Evolutionary conservation across 2,888 invertebrate species (phyloP).

Genomic region (Pyrochroa serraticornis): DNA sequence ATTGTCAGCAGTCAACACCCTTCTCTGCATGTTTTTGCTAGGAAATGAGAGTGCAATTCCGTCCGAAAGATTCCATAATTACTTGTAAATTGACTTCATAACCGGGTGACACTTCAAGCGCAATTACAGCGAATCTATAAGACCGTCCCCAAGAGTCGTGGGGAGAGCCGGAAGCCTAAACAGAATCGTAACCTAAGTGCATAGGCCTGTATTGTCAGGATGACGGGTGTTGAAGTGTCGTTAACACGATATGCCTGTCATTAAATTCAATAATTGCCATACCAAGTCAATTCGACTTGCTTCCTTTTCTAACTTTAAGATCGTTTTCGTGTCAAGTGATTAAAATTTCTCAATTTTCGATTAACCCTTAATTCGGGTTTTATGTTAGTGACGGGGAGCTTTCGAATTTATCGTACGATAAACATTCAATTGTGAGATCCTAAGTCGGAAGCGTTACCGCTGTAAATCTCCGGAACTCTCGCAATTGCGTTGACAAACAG

Average conservation of each 20-base stretch:
- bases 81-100: slow-evolving; percentile 58
- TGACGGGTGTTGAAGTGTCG: slow-evolving; percentile 5
- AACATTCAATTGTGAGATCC: too few relatives aligned
- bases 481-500: too few relatives aligned
- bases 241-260: slow-evolving; percentile 23
- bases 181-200: slow-evolving; percentile 8
- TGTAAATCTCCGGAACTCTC: too few relatives aligned
- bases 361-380: too few relatives aligned
- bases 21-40: slow-evolving; percentile 17
- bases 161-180: slow-evolving; percentile 28
- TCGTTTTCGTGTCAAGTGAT: not conserved
- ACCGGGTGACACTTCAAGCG: slow-evolving; percentile 54
- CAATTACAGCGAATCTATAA: slow-evolving; percentile 38
- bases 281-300: not conserved
- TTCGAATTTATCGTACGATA: too few relatives aligned
- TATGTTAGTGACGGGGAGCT: too few relatives aligned
- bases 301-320: slow-evolving; percentile 3
- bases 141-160: slow-evolving; percentile 11
- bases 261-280: slow-evolving; percentile 15
- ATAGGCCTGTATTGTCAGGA: not conserved
- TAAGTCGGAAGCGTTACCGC: too few relatives aligned
- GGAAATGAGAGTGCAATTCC: slow-evolving; percentile 8
- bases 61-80: slow-evolving; percentile 46
- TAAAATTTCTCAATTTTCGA: too few relatives aligned
- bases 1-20: not conserved